Conservation (phyloP, 2,113 vertebrate species). For the Notarius lentiginosus region DNA sequence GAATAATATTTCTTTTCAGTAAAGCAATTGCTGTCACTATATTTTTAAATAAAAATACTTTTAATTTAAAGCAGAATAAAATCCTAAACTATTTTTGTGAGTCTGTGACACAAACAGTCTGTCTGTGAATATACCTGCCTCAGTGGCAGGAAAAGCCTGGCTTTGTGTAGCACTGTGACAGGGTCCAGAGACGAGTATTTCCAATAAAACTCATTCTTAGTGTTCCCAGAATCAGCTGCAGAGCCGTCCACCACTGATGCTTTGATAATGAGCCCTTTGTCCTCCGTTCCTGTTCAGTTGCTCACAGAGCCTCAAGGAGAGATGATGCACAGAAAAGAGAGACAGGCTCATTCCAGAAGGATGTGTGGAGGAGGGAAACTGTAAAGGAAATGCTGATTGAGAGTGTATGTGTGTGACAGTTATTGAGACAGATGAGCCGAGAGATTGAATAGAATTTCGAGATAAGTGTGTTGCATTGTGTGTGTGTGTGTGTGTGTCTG, state of each 20-base stretch:
- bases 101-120: background rate
- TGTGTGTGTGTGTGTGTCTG: conserved; percentile 24
- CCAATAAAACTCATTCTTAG: conserved; percentile 24
- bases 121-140: background rate
- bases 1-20: background rate
- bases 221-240: conserved; percentile 23
- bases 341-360: conserved; percentile 37
- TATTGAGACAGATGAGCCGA: conserved; percentile 42
- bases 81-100: background rate
- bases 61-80: background rate
- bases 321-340: conserved; percentile 38
- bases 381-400: conserved; percentile 34
- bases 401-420: conserved; percentile 32
- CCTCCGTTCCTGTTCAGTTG: conserved; percentile 39
- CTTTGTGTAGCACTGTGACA: conserved; percentile 5
- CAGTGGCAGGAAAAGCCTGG: conserved; percentile 15
- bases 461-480: conserved; percentile 17
- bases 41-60: background rate
- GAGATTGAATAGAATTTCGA: conserved; percentile 41
- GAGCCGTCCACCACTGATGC: conserved; percentile 34
- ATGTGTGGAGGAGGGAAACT: conserved; percentile 38
- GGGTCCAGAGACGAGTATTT: conserved; percentile 22
- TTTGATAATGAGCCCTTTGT: conserved; percentile 49
- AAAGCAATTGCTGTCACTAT: background rate
- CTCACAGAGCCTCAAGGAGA: conserved; percentile 36